Conservation (phyloP, 1,140 invertebrate genomes). For the Thrips palmi region DNA sequence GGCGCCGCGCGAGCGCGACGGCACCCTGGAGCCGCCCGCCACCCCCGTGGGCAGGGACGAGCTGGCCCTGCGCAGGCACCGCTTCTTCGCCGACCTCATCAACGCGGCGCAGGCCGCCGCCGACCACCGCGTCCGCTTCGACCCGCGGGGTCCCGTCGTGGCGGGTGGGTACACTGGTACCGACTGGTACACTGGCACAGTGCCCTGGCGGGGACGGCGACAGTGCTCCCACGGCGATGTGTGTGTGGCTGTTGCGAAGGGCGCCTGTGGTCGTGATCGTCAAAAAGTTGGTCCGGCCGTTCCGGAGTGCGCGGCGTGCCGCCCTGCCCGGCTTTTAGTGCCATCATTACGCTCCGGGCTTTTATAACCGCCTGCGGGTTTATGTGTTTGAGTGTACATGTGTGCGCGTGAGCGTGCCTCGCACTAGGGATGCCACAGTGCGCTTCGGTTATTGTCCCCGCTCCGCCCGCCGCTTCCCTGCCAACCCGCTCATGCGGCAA, state of each 20-base stretch:
- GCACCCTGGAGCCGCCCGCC: conserved; percentile 17
- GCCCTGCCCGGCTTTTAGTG: neutral
- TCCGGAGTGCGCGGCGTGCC: too few relatives aligned
- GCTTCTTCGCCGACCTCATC: conserved; percentile 56
- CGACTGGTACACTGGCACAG: neutral
- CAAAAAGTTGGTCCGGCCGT: neutral
- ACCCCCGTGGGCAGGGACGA: conserved; percentile 41
- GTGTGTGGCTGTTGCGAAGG: too few relatives aligned
- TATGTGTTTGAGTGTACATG: conserved; percentile 2
- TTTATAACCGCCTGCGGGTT: neutral
- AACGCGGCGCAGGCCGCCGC: conserved; percentile 44
- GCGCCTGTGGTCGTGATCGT: neutral
- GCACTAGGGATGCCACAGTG: neutral
- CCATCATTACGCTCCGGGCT: neutral
- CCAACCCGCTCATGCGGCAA: too few relatives aligned
- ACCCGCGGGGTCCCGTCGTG: conserved; percentile 45
- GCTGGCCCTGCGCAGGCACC: conserved; percentile 47
- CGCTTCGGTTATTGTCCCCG: too few relatives aligned
- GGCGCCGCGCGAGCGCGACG: conserved; percentile 15
- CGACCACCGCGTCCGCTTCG: conserved; percentile 54
- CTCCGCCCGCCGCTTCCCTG: too few relatives aligned
- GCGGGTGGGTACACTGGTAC: conserved; percentile 25
- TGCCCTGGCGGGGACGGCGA: neutral
- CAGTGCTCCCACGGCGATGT: too few relatives aligned
- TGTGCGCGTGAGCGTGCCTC: neutral